These are phyloP conservation scores for Gyrodactylus salaris DNA, from an alignment of 1,140 invertebrate species.

Conservation along the genomic window DNA sequence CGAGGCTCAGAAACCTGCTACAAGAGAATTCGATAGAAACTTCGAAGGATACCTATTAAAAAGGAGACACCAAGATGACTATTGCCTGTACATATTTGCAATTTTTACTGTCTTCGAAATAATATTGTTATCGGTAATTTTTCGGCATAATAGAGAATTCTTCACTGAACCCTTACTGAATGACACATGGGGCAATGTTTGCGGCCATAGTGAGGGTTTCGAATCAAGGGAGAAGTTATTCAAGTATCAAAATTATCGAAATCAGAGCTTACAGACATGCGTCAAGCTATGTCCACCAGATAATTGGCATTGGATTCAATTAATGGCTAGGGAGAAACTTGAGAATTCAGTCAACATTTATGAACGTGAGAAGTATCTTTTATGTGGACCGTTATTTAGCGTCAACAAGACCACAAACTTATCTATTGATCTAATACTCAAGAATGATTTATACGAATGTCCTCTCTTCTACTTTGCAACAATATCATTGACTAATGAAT, in stretches of 20 bases:
- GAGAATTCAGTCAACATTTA: background rate
- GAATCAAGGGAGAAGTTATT: background rate
- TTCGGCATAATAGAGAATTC: too few species aligned
- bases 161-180: too few species aligned
- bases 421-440: background rate
- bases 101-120: too few species aligned
- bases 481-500: background rate
- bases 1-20: too few species aligned
- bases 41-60: too few species aligned
- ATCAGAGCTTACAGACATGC: background rate
- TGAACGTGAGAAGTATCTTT: background rate
- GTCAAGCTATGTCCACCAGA: background rate
- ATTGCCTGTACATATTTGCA: too few species aligned
- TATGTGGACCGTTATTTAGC: background rate
- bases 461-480: background rate
- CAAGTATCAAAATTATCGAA: background rate
- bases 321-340: background rate
- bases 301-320: background rate
- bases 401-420: background rate
- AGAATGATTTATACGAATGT: background rate
- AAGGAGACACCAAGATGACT: too few species aligned
- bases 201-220: background rate
- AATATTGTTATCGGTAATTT: too few species aligned
- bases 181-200: background rate
- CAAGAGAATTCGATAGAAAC: too few species aligned